These are phyloP conservation scores for Pungitius pungitius DNA, from an alignment of 2,113 vertebrate genomes.

Conservation along the genomic window DNA sequence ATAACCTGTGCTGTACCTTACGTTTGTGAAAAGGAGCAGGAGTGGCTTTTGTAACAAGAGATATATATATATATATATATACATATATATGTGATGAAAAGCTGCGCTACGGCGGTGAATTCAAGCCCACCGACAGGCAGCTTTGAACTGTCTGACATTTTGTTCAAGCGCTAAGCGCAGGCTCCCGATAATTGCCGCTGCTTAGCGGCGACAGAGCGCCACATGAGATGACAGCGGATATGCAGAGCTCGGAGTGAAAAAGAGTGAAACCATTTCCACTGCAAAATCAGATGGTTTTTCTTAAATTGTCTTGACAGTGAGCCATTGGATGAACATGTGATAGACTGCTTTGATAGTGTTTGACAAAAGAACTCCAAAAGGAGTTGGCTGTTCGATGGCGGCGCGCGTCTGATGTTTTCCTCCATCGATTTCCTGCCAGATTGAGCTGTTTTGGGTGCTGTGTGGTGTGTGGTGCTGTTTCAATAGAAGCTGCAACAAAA, in stretches of 20 bases:
- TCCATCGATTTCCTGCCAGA: slow-evolving; percentile 71
- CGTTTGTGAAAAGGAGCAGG: slow-evolving; percentile 23
- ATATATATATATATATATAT: no score
- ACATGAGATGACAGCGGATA: slow-evolving; percentile 68
- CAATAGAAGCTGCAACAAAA: neutral
- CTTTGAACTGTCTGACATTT: slow-evolving; percentile 75
- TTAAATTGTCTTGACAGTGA: slow-evolving; percentile 61
- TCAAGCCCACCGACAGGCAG: slow-evolving; percentile 65
- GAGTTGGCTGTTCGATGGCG: slow-evolving; percentile 29
- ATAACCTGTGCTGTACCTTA: neutral
- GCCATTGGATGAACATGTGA: slow-evolving; percentile 49
- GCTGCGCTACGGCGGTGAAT: slow-evolving; percentile 50
- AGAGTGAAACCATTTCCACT: slow-evolving; percentile 51
- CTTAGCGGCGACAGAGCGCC: slow-evolving; percentile 60
- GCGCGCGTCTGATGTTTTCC: slow-evolving; percentile 65
- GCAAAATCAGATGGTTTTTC: slow-evolving; percentile 55
- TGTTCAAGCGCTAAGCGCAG: slow-evolving; percentile 61
- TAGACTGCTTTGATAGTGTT: slow-evolving; percentile 50
- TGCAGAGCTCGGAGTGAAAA: slow-evolving; percentile 60
- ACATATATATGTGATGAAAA: slow-evolving; percentile 53
- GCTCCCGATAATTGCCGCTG: slow-evolving; percentile 72
- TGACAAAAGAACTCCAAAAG: slow-evolving; percentile 35
- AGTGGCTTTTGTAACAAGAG: no score
- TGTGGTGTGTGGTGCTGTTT: slow-evolving; percentile 29
- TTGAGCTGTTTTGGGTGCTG: slow-evolving; percentile 48